Conservation (phyloP, 2,797 vertebrate genomes). For the Cossypha dichroa region DNA sequence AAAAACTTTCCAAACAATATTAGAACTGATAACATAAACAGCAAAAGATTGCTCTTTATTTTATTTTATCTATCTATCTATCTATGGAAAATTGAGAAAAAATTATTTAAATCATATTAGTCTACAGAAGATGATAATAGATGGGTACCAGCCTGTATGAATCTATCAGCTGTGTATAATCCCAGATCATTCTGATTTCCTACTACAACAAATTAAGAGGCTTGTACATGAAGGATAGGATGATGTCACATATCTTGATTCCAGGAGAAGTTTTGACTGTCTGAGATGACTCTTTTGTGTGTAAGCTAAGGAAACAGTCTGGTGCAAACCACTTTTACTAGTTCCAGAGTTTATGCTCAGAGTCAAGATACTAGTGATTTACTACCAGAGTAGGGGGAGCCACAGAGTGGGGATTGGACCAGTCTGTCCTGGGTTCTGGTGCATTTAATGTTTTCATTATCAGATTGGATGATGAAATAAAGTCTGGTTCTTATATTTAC, state of each 20-base stretch:
- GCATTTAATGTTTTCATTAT: not conserved
- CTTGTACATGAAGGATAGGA: fast-evolving
- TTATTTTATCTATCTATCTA: too few species aligned
- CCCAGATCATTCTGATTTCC: not conserved
- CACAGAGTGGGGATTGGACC: not conserved
- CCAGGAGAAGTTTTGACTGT: not conserved
- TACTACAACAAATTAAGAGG: not conserved
- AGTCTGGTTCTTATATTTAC: not conserved
- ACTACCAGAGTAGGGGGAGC: not conserved
- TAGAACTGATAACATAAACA: not conserved
- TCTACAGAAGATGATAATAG: not conserved
- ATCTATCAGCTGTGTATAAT: not conserved
- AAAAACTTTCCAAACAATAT: not conserved
- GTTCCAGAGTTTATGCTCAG: not conserved
- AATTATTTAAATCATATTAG: not conserved
- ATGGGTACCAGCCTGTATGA: not conserved
- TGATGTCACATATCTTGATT: not conserved
- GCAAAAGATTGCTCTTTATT: too few species aligned
- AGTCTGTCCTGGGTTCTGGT: not conserved
- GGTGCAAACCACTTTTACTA: not conserved
- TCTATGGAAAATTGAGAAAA: too few species aligned
- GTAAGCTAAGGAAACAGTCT: not conserved
- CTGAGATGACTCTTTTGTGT: not conserved
- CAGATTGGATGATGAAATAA: not conserved
- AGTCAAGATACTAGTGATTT: not conserved